These are phyloP conservation scores for Pomatorhinus ruficollis DNA, from an alignment of 2,113 vertebrate genomes.

Conservation along the genomic window DNA sequence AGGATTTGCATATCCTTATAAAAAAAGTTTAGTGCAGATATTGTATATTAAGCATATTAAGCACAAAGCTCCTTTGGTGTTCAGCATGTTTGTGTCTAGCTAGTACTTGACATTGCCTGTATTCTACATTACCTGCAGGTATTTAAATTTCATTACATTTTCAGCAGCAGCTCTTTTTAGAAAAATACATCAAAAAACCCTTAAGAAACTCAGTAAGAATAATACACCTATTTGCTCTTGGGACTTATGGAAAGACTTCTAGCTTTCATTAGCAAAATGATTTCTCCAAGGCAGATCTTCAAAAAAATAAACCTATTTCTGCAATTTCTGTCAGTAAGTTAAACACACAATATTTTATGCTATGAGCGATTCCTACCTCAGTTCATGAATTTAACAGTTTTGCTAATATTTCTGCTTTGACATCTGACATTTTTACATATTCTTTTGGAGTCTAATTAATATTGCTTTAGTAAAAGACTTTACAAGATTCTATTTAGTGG, in stretches of 20 bases:
- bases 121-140: not conserved
- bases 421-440: not conserved
- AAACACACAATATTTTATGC: not conserved
- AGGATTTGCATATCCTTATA: not conserved
- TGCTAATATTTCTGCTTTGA: not conserved
- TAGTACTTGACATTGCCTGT: not conserved
- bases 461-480: not conserved
- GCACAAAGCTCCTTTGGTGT: not conserved
- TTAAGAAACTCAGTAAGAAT: not conserved
- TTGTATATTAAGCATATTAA: not conserved
- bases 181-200: not conserved
- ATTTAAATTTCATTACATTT: not conserved
- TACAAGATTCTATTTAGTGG: not conserved
- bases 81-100: not conserved
- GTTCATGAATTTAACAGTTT: not conserved
- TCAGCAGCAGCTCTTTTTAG: not conserved
- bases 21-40: not conserved
- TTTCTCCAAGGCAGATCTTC: not conserved
- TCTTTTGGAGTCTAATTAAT: not conserved
- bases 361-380: not conserved
- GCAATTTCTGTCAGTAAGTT: not conserved
- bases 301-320: not conserved
- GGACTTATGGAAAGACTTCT: not conserved
- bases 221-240: not conserved
- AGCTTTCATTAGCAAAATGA: not conserved